phyloP scores from a whole-genome alignment of 2,113 vertebrate genomes.

The Poecile atricapillus region DNA sequence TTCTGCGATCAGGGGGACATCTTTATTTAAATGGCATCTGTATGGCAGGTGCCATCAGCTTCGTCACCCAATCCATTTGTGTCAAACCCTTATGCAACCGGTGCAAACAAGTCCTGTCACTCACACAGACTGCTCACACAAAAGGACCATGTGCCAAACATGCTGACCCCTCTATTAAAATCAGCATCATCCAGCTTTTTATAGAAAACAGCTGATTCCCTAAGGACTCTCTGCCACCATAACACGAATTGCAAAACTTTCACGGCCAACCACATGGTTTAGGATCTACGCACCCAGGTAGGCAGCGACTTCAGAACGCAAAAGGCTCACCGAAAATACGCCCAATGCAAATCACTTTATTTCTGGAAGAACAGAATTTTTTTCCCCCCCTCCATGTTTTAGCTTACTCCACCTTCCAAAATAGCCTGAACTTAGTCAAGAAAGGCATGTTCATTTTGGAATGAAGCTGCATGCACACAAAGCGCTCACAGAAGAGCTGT shows the following conservation, averaged over 20 bases:
- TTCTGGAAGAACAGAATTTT: background rate
- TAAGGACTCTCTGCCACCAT: background rate
- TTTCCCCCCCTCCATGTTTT: background rate
- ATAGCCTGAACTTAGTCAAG: conserved; percentile 44
- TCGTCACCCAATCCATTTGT: background rate
- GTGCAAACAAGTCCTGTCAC: background rate
- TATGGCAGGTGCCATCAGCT: conserved; percentile 22
- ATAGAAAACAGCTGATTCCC: conserved; percentile 31
- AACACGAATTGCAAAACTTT: background rate
- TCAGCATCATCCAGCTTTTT: conserved; percentile 23
- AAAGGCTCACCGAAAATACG: background rate
- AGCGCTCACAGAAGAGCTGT: background rate
- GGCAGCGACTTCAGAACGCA: background rate
- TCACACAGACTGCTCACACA: background rate
- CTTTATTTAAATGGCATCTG: conserved; percentile 46
- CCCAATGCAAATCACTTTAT: background rate
- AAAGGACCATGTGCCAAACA: background rate
- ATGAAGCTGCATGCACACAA: conserved; percentile 1
- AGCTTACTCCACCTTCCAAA: conserved; percentile 31
- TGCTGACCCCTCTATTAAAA: background rate
- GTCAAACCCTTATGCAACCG: background rate
- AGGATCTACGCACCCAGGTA: background rate
- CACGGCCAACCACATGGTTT: background rate
- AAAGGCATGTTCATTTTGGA: conserved; percentile 53
- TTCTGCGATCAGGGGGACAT: background rate